Conservation (phyloP, 2,888 invertebrate species). For the Apoda limacodes region DNA sequence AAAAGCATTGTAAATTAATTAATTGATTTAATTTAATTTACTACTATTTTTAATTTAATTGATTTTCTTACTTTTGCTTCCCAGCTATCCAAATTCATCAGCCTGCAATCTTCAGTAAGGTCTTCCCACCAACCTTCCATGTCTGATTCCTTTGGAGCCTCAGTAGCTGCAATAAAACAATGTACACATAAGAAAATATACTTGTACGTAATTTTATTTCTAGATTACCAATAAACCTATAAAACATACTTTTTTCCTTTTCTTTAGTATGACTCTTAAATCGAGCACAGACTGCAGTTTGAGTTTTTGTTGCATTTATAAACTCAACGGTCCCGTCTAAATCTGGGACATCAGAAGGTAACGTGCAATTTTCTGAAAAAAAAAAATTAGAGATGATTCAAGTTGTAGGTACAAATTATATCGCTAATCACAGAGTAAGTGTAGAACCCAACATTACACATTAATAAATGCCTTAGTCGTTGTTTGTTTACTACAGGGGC, state of each 20-base stretch:
- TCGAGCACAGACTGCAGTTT: too few species aligned
- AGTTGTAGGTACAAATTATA: not conserved
- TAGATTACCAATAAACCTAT: not conserved
- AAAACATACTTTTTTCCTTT: constrained; percentile 37
- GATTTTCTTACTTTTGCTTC: constrained; percentile 59
- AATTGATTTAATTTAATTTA: not conserved
- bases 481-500: too few species aligned
- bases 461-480: too few species aligned
- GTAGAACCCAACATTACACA: too few species aligned
- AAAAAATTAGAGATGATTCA: not conserved
- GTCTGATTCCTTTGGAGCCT: constrained; percentile 51
- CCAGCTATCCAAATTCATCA: constrained; percentile 73
- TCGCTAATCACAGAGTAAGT: too few species aligned
- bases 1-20: not conserved
- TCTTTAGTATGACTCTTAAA: constrained; percentile 60
- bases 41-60: not conserved
- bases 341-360: constrained; percentile 26
- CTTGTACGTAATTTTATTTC: not conserved
- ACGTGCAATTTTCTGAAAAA: constrained; percentile 49
- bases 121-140: constrained; percentile 80
- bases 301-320: constrained; percentile 37
- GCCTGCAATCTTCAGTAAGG: constrained; percentile 76
- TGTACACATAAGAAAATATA: not conserved
- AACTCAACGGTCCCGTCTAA: too few species aligned
- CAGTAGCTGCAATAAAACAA: constrained; percentile 33